A percentile compares a stretch with the other conserved stretches of the same genome.
Conservation (phyloP, 2,113 vertebrate species). For the Pedetes capensis region DNA sequence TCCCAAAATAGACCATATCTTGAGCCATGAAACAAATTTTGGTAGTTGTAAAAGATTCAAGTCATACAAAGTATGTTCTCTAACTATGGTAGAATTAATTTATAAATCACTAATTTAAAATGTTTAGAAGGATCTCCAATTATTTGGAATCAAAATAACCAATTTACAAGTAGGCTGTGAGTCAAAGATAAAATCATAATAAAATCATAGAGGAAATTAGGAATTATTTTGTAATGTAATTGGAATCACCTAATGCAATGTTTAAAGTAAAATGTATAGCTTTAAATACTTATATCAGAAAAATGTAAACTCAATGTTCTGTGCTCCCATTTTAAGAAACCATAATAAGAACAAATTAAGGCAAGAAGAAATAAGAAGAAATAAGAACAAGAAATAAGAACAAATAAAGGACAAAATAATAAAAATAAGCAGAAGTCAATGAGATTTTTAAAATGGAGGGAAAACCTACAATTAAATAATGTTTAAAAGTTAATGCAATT, state of each 20-base stretch:
- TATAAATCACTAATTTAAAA: neutral
- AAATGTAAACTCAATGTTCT: neutral
- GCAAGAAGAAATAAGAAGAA: neutral
- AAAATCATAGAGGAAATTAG: neutral
- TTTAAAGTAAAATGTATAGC: neutral
- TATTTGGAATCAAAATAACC: neutral
- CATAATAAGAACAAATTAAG: slow-evolving; percentile 10
- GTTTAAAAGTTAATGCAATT: neutral
- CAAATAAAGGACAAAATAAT: neutral
- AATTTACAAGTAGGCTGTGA: neutral
- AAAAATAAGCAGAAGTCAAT: neutral
- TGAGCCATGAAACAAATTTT: neutral
- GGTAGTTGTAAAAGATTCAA: neutral
- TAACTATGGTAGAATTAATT: neutral
- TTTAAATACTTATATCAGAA: neutral
- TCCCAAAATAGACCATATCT: neutral
- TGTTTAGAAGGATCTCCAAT: neutral
- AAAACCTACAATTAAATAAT: neutral
- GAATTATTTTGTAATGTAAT: slow-evolving; percentile 1
- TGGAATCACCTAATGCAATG: neutral
- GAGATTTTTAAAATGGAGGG: neutral
- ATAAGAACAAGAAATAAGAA: no score
- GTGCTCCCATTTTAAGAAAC: neutral
- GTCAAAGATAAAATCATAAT: slow-evolving; percentile 16
- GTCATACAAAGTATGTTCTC: neutral